Evolutionary conservation across 2,888 invertebrate genomes (phyloP).

Genomic region (Tanypteryx hageni): DNA sequence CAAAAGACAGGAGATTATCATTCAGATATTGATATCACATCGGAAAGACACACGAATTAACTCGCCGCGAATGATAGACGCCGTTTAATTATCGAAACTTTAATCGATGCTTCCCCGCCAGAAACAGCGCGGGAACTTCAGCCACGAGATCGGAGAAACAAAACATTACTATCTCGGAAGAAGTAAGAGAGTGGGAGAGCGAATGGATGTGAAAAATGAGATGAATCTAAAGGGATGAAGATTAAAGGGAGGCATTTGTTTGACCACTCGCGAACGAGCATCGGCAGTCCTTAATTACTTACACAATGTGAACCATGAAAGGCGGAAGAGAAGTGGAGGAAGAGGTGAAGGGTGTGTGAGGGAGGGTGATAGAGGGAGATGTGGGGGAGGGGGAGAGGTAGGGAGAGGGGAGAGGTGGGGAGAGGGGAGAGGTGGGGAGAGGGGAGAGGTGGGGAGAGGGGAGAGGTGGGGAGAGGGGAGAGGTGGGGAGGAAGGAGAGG

Average conservation of each 20-base stretch:
- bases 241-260: neutral
- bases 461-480: neutral
- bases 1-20: too few relatives aligned
- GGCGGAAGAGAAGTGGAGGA: neutral
- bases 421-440: neutral
- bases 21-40: too few relatives aligned
- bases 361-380: neutral
- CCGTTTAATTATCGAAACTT: neutral
- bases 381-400: neutral
- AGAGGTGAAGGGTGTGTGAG: neutral
- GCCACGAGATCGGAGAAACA: neutral
- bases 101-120: neutral
- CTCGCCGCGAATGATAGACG: too few relatives aligned
- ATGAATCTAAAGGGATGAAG: neutral
- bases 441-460: neutral
- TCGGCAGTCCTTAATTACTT: conserved; percentile 6
- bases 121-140: neutral
- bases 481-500: too few relatives aligned
- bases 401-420: neutral
- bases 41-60: too few relatives aligned
- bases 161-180: neutral
- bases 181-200: too few relatives aligned
- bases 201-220: neutral
- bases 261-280: neutral
- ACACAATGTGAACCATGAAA: conserved; percentile 10